Evolutionary conservation across 2,888 invertebrate species (phyloP), one percentile per base, ranked within the genome.

Genomic region (Drosophila mulleri): DNA sequence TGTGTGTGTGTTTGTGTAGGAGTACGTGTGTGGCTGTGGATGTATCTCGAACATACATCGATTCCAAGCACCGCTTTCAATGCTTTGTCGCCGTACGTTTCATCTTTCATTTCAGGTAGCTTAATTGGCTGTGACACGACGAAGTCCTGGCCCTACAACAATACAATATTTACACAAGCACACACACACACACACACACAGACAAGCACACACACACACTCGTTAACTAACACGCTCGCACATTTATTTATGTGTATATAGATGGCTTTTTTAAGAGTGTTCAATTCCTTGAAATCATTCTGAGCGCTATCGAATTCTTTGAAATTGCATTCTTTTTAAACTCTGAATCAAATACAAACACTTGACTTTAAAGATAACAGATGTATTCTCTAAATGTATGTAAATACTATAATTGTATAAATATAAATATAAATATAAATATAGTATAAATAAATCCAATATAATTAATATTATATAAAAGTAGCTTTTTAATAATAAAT

Each of bases 71-170:
- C 8, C 59, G 72, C 54, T 67, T 42, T 57, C 64, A 67, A 60
- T 58, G 64, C 41, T 63, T 69, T 78, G 57, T 52, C 60, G 57
- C 65, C 70, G 26, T 80, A 14, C 18, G 57, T 45, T 48, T 61
- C 72, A 64, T 72, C 70, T 60, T 82, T 68, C 67, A 63, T 71
- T 80, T 88, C 72, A 75, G 80, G 65, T 74, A 65, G 70, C 75
- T 80, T 82, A 85, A 89, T 85, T 85, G 88, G 88, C 75, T 70
- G 75, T 65, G 64, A 83, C 78, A 73, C 73, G 75, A 72, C 83
- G 85, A 75, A 78, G 64, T 60, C 76, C 12, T 6, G 18, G 47
- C 14, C 57, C 56, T 23, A 44, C 39, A 29, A 50, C 48, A 18
- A 18, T 18, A 37, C 59, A 39, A 23, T 50, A 64, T 37, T 41